Evolutionary conservation across 1,140 invertebrate species (phyloP).

Genomic region (Helicoverpa zea): DNA sequence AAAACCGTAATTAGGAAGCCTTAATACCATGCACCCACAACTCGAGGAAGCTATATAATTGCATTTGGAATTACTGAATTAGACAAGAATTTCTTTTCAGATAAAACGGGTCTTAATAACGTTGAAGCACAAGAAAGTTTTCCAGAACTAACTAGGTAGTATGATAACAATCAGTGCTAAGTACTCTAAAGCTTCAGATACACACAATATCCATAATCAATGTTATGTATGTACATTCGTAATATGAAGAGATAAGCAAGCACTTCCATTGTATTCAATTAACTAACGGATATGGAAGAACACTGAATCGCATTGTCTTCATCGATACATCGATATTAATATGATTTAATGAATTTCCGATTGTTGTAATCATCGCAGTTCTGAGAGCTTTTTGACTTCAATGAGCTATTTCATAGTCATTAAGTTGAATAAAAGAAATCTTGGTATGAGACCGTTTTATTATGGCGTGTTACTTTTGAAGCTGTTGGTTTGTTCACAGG

Average conservation of each 20-base stretch:
- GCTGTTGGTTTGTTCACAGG: background rate
- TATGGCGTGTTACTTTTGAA: constrained; percentile 13
- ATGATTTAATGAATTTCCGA: constrained; percentile 52
- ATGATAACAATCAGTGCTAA: constrained; percentile 9
- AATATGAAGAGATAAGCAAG: constrained; percentile 41
- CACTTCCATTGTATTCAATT: constrained; percentile 56
- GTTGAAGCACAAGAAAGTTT: constrained; percentile 12
- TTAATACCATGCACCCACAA: background rate
- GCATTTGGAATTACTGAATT: background rate
- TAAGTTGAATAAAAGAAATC: constrained; percentile 16
- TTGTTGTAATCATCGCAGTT: constrained; percentile 44
- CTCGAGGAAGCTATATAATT: constrained; percentile 7
- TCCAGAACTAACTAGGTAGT: constrained; percentile 2
- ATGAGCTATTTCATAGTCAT: constrained; percentile 38
- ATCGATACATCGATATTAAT: constrained; percentile 54
- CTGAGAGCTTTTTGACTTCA: constrained; percentile 44
- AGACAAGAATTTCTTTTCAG: background rate
- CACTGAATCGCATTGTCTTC: constrained; percentile 50
- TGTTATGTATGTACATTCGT: constrained; percentile 49
- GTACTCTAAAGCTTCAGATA: constrained; percentile 31
- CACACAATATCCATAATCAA: constrained; percentile 43
- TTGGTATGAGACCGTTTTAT: background rate
- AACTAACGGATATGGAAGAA: constrained; percentile 53
- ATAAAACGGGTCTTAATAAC: constrained; percentile 26
- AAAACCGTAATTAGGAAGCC: background rate